These are phyloP conservation scores for Drosophila sproati DNA, from an alignment of 1,140 invertebrate species.

Conservation along the genomic window DNA sequence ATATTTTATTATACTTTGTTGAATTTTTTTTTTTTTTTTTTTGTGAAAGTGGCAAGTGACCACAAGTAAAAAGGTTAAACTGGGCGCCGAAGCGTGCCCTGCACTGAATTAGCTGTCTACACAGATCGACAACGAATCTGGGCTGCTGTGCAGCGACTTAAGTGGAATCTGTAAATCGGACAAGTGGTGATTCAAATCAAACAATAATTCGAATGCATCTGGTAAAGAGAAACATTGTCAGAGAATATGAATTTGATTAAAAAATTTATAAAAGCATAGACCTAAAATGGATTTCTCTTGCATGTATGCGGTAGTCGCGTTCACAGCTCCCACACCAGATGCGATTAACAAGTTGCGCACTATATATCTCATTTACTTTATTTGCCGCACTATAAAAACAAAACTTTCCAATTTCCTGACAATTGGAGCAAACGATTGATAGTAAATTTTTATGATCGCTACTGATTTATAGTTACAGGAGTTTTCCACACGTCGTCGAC, in stretches of 20 bases:
- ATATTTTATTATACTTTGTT: conserved; percentile 22
- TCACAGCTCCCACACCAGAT: conserved; percentile 42
- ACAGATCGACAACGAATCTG: conserved; percentile 9
- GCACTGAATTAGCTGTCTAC: conserved; percentile 22
- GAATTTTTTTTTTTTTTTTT: conserved; percentile 7
- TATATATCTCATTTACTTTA: conserved; percentile 46
- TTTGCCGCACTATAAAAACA: conserved; percentile 39
- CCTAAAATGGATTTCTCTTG: conserved; percentile 3
- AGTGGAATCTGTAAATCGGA: conserved; percentile 7
- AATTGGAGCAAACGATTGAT: conserved; percentile 69
- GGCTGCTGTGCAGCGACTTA: conserved; percentile 52
- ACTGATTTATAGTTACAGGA: conserved; percentile 47
- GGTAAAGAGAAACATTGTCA: conserved; percentile 4
- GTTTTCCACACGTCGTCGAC: conserved; percentile 50
- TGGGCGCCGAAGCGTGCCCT: conserved; percentile 68
- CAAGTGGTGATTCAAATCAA: conserved; percentile 22
- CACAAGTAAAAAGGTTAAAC: conserved; percentile 67
- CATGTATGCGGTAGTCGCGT: conserved; percentile 2
- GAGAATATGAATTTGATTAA: neutral
- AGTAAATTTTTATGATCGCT: conserved; percentile 58
- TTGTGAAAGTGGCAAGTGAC: conserved; percentile 72
- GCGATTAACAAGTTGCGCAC: conserved; percentile 25
- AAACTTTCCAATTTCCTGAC: conserved; percentile 63
- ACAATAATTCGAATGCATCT: conserved; percentile 18
- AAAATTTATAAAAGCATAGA: conserved; percentile 11